A percentile compares a stretch with the other conserved stretches of the same genome.
Evolutionary conservation across 2,797 vertebrate species (phyloP).

Genomic region (Malacoraja senta): DNA sequence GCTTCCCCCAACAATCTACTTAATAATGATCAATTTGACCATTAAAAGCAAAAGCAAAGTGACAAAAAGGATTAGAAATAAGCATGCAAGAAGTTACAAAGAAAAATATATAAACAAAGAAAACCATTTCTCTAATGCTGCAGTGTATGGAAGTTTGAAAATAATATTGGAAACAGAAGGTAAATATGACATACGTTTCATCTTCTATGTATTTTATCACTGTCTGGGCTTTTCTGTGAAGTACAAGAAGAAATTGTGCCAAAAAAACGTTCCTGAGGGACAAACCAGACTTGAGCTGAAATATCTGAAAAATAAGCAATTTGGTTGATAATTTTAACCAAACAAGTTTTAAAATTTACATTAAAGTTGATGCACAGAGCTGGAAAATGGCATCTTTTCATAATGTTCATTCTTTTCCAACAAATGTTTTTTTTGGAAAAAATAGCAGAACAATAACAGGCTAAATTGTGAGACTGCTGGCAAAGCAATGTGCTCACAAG

Average conservation of each 20-base stretch:
- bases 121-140: neutral
- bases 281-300: constrained; percentile 86
- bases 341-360: neutral
- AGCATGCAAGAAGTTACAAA: neutral
- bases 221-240: constrained; percentile 92
- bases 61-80: neutral
- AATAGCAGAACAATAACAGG: neutral
- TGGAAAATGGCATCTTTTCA: constrained; percentile 14
- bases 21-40: neutral
- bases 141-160: neutral
- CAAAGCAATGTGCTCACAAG: no score
- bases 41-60: neutral
- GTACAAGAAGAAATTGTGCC: constrained; percentile 84
- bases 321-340: neutral
- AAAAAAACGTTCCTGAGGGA: constrained; percentile 83
- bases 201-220: constrained; percentile 96
- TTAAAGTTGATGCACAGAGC: constrained; percentile 34
- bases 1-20: neutral
- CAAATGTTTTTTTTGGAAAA: neutral
- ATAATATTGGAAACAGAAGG: neutral
- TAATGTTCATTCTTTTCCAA: constrained; percentile 38
- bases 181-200: constrained; percentile 77
- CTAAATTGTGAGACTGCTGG: no score
- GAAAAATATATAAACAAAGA: neutral
- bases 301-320: constrained; percentile 66